phyloP scores from a whole-genome alignment of 2,797 vertebrate genomes.

The Rhinatrema bivittatum region DNA sequence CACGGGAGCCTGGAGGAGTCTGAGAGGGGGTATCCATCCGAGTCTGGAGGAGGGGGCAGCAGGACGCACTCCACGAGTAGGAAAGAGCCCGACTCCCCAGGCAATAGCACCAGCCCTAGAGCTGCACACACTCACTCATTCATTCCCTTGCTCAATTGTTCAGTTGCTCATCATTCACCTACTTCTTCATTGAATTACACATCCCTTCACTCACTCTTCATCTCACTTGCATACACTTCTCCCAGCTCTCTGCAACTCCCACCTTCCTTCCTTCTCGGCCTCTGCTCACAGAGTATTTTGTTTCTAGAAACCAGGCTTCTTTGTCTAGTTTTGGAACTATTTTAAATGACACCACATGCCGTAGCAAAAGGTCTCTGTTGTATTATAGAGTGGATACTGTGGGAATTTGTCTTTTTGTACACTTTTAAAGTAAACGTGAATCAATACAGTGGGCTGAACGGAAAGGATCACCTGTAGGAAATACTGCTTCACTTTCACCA shows the following conservation, averaged over 20 bases:
- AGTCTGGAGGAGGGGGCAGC: slow-evolving; percentile 56
- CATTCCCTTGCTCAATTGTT: too few relatives aligned
- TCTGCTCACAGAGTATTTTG: rapidly evolving
- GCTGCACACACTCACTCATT: background rate
- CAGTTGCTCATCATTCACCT: too few relatives aligned
- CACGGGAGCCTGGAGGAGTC: background rate
- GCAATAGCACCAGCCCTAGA: slow-evolving; percentile 2
- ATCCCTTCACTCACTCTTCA: too few relatives aligned
- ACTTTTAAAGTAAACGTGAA: background rate
- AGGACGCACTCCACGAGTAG: slow-evolving; percentile 65
- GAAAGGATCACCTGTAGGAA: too few relatives aligned
- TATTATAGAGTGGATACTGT: too few relatives aligned
- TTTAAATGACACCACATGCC: background rate
- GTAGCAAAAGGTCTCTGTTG: too few relatives aligned
- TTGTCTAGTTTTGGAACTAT: rapidly evolving
- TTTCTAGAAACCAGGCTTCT: too few relatives aligned
- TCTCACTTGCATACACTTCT: too few relatives aligned
- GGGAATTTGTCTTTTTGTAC: rapidly evolving
- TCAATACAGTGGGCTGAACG: background rate
- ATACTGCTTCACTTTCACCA: too few relatives aligned
- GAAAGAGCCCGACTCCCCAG: too few relatives aligned
- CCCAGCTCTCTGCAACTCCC: too few relatives aligned
- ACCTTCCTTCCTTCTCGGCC: rapidly evolving
- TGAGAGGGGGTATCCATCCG: slow-evolving; percentile 19
- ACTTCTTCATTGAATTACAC: too few relatives aligned